A percentile compares a stretch with the other conserved stretches of the same genome.
Evolutionary conservation across 1,140 invertebrate species (phyloP).

Genomic region (Drosophila novamexicana): DNA sequence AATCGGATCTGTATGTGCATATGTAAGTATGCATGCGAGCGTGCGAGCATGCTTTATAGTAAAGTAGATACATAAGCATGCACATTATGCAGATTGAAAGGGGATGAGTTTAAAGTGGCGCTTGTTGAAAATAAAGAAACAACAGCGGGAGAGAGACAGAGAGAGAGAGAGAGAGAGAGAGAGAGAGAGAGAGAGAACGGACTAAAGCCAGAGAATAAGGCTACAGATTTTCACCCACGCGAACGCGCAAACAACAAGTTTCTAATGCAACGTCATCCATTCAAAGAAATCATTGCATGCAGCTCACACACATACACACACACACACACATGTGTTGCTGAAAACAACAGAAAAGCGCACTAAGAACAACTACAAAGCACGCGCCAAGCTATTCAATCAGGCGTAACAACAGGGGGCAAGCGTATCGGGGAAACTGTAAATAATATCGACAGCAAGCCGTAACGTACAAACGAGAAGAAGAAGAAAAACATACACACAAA

Average conservation of each 20-base stretch:
- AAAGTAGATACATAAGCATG: conserved; percentile 81
- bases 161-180: too few species aligned
- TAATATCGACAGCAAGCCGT: conserved; percentile 42
- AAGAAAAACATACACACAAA: conserved; percentile 14
- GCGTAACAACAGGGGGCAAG: conserved; percentile 7
- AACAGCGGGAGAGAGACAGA: conserved; percentile 18
- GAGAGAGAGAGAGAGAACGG: background rate
- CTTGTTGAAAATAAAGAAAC: conserved; percentile 65
- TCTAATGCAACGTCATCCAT: conserved; percentile 74
- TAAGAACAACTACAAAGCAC: conserved; percentile 32
- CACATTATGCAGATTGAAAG: conserved; percentile 72
- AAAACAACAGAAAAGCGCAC: conserved; percentile 27
- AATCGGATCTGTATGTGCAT: conserved; percentile 57
- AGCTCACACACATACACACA: conserved; percentile 20
- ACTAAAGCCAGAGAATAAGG: conserved; percentile 16
- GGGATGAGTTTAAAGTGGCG: conserved; percentile 80
- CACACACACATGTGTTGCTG: conserved; percentile 1
- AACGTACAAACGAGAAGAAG: conserved; percentile 20
- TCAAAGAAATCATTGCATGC: conserved; percentile 65
- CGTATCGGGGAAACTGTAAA: conserved; percentile 24
- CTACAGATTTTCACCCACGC: conserved; percentile 32
- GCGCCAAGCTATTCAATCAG: conserved; percentile 23
- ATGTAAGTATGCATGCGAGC: conserved; percentile 8
- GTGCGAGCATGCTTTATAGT: conserved; percentile 66
- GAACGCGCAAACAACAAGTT: conserved; percentile 64